Evolutionary conservation across 2,113 vertebrate genomes (phyloP), one percentile per base, ranked within the genome.

Genomic region (Amblyopsis rosae): DNA sequence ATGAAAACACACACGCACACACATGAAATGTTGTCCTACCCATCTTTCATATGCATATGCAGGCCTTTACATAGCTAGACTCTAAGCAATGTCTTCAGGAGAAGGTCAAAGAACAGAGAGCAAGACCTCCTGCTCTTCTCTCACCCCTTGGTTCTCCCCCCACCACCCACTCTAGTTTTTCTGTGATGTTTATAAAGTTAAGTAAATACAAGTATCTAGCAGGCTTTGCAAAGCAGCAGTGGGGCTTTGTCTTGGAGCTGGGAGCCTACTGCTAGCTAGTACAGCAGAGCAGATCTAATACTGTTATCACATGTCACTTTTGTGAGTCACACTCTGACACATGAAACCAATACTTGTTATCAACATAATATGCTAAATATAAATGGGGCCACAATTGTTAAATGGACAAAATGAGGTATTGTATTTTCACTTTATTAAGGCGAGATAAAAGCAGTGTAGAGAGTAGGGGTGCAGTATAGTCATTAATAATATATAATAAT

Each of bases 31-130:
- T 12, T 51, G 49, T 15, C 49, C 49, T 54, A 15, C n/a, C 51
- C 13, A n/a, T 16, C 13, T 54, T 54, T 54, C n/a, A 54, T 54
- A 54, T 54, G 51, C 51, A 54, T 54, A 54, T 54, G 51, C 51
- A 54, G 51, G 7, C 51, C 51, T 54, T 54, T 54, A 26, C 1
- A 26, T 45, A 3, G 16, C 7, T 54, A 13, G n/a, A 50, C 48
- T 50, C 48, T 4, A 54, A 3, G 51, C 4, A 17, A 54, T n/a
- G 13, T 15, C 6, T 15, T 16, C n/a, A 35, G 45, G 59, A 55
- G 56, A 65, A 56, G 32, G 35, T 50, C 46, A 60, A 48, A 48
- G 41, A 55, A 62, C 4, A 33, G 53, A 55, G 61, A 59, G 19
- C 4, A 8, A 41, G 35, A 41, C 35, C 3, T 41, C 35, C 35